These are phyloP conservation scores for Patagioenas fasciata DNA, from an alignment of 2,113 vertebrate genomes.

Conservation along the genomic window DNA sequence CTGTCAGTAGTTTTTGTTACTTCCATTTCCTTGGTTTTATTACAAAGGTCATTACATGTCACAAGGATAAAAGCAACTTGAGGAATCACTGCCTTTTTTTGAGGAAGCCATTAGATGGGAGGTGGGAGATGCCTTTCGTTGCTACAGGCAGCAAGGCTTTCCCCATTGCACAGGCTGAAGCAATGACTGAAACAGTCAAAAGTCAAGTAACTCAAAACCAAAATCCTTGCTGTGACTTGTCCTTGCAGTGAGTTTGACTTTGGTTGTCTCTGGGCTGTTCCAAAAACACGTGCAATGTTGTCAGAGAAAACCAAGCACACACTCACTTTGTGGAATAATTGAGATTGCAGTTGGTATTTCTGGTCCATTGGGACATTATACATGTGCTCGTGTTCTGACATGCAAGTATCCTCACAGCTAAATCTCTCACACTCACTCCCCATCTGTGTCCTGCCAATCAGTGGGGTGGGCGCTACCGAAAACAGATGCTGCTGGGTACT, in stretches of 20 bases:
- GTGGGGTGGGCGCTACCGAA: background rate
- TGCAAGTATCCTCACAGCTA: background rate
- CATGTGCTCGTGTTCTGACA: background rate
- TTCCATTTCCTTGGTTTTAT: background rate
- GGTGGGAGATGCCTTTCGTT: background rate
- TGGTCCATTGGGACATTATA: rapidly evolving
- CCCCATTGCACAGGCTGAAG: background rate
- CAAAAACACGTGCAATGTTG: rapidly evolving
- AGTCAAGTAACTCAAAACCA: background rate
- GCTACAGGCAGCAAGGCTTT: background rate
- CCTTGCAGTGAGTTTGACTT: background rate
- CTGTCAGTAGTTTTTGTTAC: background rate
- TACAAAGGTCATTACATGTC: background rate
- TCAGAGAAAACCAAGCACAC: background rate
- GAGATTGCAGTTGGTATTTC: background rate
- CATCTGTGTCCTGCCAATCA: background rate
- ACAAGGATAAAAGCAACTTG: background rate
- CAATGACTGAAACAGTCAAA: background rate
- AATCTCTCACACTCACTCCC: background rate
- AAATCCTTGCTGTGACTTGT: background rate
- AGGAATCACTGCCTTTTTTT: background rate
- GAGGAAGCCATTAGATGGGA: background rate
- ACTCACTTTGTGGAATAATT: background rate
- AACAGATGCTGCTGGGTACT: background rate
- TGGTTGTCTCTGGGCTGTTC: background rate